Evolutionary conservation across 2,113 vertebrate genomes (phyloP).

Genomic region (Otolemur garnettii): DNA sequence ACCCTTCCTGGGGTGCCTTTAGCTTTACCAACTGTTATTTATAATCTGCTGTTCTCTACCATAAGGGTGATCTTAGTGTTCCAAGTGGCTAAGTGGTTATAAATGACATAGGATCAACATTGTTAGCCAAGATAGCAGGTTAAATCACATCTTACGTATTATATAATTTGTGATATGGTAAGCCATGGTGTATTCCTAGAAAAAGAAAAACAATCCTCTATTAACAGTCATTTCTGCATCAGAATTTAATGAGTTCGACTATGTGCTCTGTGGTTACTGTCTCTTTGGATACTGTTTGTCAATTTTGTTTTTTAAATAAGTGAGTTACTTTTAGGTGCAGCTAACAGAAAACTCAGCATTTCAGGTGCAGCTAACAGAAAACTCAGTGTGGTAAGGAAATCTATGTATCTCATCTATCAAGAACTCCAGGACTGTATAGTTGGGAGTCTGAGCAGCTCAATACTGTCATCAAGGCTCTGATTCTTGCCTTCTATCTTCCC

Average conservation of each 20-base stretch:
- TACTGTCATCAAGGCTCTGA: neutral
- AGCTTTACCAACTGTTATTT: neutral
- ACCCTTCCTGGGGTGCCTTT: neutral
- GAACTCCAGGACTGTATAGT: neutral
- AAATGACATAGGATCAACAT: neutral
- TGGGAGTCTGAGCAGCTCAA: neutral
- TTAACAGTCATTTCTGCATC: constrained; percentile 23
- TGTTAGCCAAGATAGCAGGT: neutral
- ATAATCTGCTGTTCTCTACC: constrained; percentile 9
- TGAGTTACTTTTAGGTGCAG: constrained; percentile 28
- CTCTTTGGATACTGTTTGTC: constrained; percentile 11
- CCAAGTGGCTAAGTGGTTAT: neutral
- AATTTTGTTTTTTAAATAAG: neutral
- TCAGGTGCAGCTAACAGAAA: constrained; percentile 51
- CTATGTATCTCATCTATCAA: neutral
- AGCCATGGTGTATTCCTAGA: neutral
- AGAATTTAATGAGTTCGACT: constrained; percentile 32
- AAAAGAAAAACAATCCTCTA: constrained; percentile 1
- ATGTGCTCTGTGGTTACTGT: neutral
- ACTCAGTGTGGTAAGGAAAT: neutral
- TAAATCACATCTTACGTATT: constrained; percentile 4
- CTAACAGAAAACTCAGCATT: constrained; percentile 33
- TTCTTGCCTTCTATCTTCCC: neutral
- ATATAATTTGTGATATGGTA: neutral
- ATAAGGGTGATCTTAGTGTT: neutral